phyloP scores from a whole-genome alignment of 2,888 invertebrate genomes.

The Drosophila bunnanda region DNA sequence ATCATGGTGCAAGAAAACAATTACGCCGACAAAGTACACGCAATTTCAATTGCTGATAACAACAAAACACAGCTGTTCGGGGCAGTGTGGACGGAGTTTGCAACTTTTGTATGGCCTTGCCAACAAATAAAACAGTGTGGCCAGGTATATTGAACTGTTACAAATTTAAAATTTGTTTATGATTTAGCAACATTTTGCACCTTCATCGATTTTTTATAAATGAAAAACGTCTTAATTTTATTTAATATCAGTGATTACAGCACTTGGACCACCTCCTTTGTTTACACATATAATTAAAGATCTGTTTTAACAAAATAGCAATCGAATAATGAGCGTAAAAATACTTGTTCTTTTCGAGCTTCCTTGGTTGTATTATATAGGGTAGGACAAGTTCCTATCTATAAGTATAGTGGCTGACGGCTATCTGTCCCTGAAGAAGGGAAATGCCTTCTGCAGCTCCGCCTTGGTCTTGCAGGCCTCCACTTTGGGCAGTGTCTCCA shows the following conservation, averaged over 20 bases:
- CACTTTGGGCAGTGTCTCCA: slow-evolving; percentile 92
- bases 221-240: slow-evolving; percentile 34
- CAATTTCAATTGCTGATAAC: slow-evolving; percentile 57
- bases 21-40: slow-evolving; percentile 53
- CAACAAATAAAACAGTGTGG: neutral
- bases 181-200: too few relatives aligned
- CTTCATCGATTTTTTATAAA: too few relatives aligned
- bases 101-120: neutral
- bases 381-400: neutral
- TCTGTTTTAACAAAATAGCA: slow-evolving; percentile 43
- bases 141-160: neutral
- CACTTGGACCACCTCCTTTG: slow-evolving; percentile 24
- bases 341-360: slow-evolving; percentile 59
- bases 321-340: slow-evolving; percentile 29
- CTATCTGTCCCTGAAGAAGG: slow-evolving; percentile 91
- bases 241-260: slow-evolving; percentile 53
- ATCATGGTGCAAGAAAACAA: slow-evolving; percentile 40
- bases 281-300: slow-evolving; percentile 55
- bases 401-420: neutral
- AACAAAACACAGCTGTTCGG: slow-evolving; percentile 69
- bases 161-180: too few relatives aligned
- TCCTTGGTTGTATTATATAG: slow-evolving; percentile 15
- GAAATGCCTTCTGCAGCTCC: slow-evolving; percentile 91
- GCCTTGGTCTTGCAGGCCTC: slow-evolving; percentile 91
- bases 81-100: neutral